These are phyloP conservation scores for Drosophila maculinotata DNA, from an alignment of 2,888 invertebrate genomes.

Conservation along the genomic window DNA sequence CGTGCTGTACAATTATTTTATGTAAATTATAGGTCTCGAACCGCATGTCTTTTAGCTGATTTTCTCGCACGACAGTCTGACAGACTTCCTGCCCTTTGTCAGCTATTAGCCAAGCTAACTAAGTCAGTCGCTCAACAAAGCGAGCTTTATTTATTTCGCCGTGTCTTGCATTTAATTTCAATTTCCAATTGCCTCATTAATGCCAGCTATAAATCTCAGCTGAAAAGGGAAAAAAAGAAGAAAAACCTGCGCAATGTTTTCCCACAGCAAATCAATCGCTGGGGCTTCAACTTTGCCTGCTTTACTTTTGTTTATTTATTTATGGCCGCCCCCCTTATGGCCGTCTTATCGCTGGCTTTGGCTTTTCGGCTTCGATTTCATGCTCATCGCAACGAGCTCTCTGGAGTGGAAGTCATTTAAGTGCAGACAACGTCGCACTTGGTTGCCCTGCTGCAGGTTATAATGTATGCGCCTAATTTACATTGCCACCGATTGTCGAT, in stretches of 20 bases:
- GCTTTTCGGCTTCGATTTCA: slow-evolving; percentile 57
- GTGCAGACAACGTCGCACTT: slow-evolving; percentile 70
- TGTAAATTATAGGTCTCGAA: slow-evolving; percentile 60
- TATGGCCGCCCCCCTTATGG: too few species aligned
- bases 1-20: slow-evolving; percentile 62
- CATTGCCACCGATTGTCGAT: slow-evolving; percentile 74
- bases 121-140: neutral
- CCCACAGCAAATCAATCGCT: slow-evolving; percentile 58
- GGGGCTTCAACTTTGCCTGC: slow-evolving; percentile 34
- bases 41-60: slow-evolving; percentile 29
- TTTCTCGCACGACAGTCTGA: slow-evolving; percentile 18
- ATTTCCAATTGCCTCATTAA: slow-evolving; percentile 50
- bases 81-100: slow-evolving; percentile 38
- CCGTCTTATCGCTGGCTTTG: slow-evolving; percentile 14
- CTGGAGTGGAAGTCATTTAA: slow-evolving; percentile 74
- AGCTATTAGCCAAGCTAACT: slow-evolving; percentile 35
- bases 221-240: neutral
- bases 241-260: slow-evolving; percentile 45
- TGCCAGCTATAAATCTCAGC: slow-evolving; percentile 47
- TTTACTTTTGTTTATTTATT: slow-evolving; percentile 12
- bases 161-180: slow-evolving; percentile 38
- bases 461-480: slow-evolving; percentile 72
- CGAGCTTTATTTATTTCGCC: slow-evolving; percentile 33
- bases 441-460: slow-evolving; percentile 35
- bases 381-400: slow-evolving; percentile 50